Base-by-base conservation (phyloP, 2,888 invertebrate species). In the Seladonia tumulorum region DNA sequence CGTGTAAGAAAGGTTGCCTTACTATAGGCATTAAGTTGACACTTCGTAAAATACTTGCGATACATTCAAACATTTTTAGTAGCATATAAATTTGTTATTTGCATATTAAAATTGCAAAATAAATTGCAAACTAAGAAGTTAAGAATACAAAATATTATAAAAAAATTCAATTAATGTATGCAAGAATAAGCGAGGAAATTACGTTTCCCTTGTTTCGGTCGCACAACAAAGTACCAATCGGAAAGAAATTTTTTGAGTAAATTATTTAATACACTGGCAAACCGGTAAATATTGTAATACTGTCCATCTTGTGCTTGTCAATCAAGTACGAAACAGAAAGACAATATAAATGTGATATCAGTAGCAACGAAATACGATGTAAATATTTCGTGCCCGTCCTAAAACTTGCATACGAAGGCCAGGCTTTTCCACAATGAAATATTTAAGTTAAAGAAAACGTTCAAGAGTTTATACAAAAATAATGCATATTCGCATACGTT, bases 331-430 rank as follows among this genome's bases (percentile, higher is more conserved):
- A 22, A 78, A 78, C n/a, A 66, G 53, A 73, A 76, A n/a, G 53
- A 29, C 66, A 45, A 71, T 47, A 72, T 39, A 35, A 81, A 80
- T 76, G 57, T 75, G 70, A 57, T 45, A 72, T 71, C 53, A 1
- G 12, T 63, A 39, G n/a, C n/a, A 68, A 29, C 18, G 16, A 45
- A 71, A 57, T 57, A 57, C n/a, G 22, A 72, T 53, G 42, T 71
- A 35, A 81, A 81, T 73, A 53, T 78, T 82, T 72, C 18, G n/a
- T 68, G 25, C 47, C 22, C 10, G 2, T 75, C 35, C 22, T 83
- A 42, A 80, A 83, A 63, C 12, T 70, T 80, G 60, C 63, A 83
- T 81, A 66, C 29, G 35, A 63, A 63, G 49, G 60, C 60, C 39
- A 42, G 35, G 29, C n/a, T 29, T 25, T 45, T n/a, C 47, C 25